A percentile compares a stretch with the other conserved stretches of the same genome.
Evolutionary conservation across 30 jellyfish, hydroid and myxozoan species (phyloP).

Genomic region (Nemopilema nomurai): DNA sequence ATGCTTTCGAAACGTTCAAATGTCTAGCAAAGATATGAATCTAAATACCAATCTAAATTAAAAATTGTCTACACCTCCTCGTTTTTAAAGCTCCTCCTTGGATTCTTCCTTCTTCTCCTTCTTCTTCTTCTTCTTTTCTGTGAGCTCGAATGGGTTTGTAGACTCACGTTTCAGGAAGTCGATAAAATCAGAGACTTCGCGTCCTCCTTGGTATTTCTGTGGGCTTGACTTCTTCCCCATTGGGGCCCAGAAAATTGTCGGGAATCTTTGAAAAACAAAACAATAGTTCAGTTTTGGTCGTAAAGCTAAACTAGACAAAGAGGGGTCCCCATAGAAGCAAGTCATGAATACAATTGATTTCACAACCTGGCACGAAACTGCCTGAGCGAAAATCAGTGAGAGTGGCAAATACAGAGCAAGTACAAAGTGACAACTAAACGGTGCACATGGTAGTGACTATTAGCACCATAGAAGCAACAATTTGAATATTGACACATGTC

Average conservation of each 20-base stretch:
- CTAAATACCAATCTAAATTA: not conserved
- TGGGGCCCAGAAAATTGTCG: conserved; percentile 98
- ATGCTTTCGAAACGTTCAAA: not conserved
- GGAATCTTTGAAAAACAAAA: conserved; percentile 68
- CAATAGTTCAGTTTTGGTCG: no score
- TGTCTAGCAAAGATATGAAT: not conserved
- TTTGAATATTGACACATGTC: no score
- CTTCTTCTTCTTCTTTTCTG: conserved; percentile 77
- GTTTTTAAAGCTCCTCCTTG: conserved; percentile 24
- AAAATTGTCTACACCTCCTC: not conserved
- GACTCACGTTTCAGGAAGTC: conserved; percentile 88
- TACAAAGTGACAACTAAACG: no score
- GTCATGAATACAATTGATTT: no score
- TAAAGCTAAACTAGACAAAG: no score
- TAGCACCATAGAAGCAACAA: no score
- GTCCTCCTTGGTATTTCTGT: conserved; percentile 90
- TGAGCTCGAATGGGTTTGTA: conserved; percentile 85
- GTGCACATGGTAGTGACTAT: no score
- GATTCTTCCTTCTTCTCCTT: conserved; percentile 63
- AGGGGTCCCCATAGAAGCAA: no score
- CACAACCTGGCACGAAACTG: no score
- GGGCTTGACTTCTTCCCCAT: conserved; percentile 90
- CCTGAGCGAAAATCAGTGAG: no score
- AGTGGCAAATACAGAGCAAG: no score
- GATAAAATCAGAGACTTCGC: conserved; percentile 88